Evolutionary conservation across 2,888 invertebrate species (phyloP).

Genomic region (Amiota mariae): DNA sequence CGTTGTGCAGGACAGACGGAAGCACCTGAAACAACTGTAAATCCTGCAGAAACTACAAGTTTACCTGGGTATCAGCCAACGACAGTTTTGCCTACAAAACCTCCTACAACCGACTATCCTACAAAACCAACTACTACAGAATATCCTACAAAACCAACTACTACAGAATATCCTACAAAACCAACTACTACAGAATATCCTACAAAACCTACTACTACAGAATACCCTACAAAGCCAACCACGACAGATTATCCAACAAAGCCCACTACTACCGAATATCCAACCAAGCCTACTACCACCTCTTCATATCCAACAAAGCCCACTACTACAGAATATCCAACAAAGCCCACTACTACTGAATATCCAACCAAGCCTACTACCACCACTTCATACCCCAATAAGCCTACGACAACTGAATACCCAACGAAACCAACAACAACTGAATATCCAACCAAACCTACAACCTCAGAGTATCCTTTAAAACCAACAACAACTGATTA

Average conservation of each 20-base stretch:
- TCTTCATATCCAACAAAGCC: slow-evolving; percentile 33
- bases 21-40: slow-evolving; percentile 40
- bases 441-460: slow-evolving; percentile 32
- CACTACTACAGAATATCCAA: slow-evolving; percentile 38
- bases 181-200: slow-evolving; percentile 36
- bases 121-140: slow-evolving; percentile 51
- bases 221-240: slow-evolving; percentile 47
- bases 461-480: slow-evolving; percentile 30
- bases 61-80: slow-evolving; percentile 38
- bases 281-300: slow-evolving; percentile 28
- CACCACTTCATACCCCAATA: slow-evolving; percentile 33
- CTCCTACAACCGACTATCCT: slow-evolving; percentile 39
- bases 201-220: slow-evolving; percentile 45
- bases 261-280: background rate
- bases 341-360: slow-evolving; percentile 6
- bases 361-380: slow-evolving; percentile 29
- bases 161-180: slow-evolving; percentile 36
- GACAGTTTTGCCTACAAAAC: slow-evolving; percentile 34
- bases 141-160: slow-evolving; percentile 32
- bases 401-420: slow-evolving; percentile 36
- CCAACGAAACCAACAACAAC: slow-evolving; percentile 36
- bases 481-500: slow-evolving; percentile 39
- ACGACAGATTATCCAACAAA: slow-evolving; percentile 36
- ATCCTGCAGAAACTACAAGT: slow-evolving; percentile 37
- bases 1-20: slow-evolving; percentile 62